Evolutionary conservation across 2,888 invertebrate species (phyloP), one percentile per base, ranked within the genome.

Genomic region (Lasioglossum zephyrum): DNA sequence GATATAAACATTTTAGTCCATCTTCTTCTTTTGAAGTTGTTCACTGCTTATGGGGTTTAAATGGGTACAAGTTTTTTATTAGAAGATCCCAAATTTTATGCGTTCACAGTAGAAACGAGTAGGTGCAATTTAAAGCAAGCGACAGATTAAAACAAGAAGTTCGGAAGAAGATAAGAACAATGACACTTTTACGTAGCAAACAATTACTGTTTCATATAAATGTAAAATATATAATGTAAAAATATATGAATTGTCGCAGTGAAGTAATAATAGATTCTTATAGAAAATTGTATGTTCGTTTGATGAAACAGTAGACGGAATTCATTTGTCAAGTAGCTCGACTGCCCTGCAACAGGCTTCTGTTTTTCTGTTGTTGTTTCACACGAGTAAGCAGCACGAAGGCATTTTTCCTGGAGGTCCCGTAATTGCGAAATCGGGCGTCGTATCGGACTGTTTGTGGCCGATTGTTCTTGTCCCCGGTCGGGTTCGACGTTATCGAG

Each of bases 391-490:
- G 76, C 57, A 72, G 60, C 72, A 66, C 36, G 66, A 36, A 36
- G 73, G 39, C 75, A 70, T 82, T 53, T 77, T 31, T 44, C 26
- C 16, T n/a, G 39, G 53, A 22, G 9, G 39, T 53, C 63, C 47
- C 60, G 22, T 84, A 84, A 78, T 84, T 84, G 84, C 49, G 49
- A 63, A 75, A 75, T 75, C 66, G 73, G 66, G 53, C 66, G 6
- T 26, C 26, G 41, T 66, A 66, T 66, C 66, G 39, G 26, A 41
- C 22, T 22, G 63, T 44, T 49, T 72, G 70, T 41, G 39, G 47
- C 31, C 39, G 60, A 79, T 82, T 79, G 47, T 66, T 73, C 73
- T 44, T 31, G 31, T 63, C 22, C 39, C 44, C 16, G 2, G n/a
- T 31, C 77, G 57, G 60, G 16, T 4, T 16, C 22, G 66, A 66